Base-by-base conservation (phyloP, 2,113 vertebrate species). In the Aegithalos caudatus region DNA sequence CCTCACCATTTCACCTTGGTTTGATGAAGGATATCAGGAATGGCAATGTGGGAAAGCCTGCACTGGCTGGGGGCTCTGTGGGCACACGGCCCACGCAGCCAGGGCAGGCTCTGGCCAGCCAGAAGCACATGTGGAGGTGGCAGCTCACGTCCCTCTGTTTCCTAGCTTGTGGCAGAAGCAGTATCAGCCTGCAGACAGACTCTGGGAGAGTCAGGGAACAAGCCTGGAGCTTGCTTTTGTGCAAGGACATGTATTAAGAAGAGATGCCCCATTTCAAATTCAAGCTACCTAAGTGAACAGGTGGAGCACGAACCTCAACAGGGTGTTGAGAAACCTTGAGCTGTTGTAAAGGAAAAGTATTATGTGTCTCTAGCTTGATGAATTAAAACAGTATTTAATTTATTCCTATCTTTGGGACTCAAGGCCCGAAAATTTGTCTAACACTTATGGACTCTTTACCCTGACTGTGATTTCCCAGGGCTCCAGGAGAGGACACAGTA, bases 71-170 rank as follows among this genome's bases (percentile, higher is more conserved):
- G 28, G 38, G 10, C 24, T 86, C 35, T 4, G 1, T 57, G 42
- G 58, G 23, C 5, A 0, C 0, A 0, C 7, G 22, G 24, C 24
- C 65, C 66, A 31, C 0, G 1, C 27, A 73, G 38, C 20, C 2
- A 0, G 37, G 42, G 50, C 87, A 77, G n/a, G 44, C 35, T 91
- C 31, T 7, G 22, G 53, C 8, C 66, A 67, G 27, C 16, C 65
- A 66, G 50, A 50, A 73, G 37, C 20, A 64, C 12, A 6, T 2
- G 20, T 53, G 48, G 14, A 40, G 53, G 72, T 0, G 1, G 73
- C 73, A 91, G 70, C 57, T 86, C 54, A n/a, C 37, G 28, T 11
- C 8, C 22, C 31, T 53, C 28, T 74, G 47, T 14, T 58, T 56
- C 66, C 51, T 21, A 60, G 47, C 6, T 31, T 29, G 61, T 27